These are phyloP conservation scores for Trochalopteron elliotii DNA, from an alignment of 2,113 vertebrate genomes.

Conservation along the genomic window DNA sequence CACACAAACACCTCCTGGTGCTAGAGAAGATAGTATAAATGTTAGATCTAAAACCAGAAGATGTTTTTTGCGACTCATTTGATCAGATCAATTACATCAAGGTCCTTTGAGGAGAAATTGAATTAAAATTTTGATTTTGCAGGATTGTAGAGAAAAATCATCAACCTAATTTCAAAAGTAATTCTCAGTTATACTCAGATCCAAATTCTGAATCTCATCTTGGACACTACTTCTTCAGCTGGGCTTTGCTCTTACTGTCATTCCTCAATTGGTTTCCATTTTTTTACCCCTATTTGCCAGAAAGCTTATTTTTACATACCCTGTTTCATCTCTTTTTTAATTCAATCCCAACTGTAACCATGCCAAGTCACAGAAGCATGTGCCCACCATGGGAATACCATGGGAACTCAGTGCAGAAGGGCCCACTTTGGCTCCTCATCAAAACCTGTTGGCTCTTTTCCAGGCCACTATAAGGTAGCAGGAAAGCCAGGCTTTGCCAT, in stretches of 20 bases:
- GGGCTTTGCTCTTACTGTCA: background rate
- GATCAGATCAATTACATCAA: background rate
- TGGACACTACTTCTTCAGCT: background rate
- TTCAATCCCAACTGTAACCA: background rate
- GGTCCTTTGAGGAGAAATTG: background rate
- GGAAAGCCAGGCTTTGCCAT: background rate
- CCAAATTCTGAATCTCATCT: background rate
- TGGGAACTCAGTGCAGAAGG: background rate
- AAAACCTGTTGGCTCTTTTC: background rate
- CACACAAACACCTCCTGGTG: background rate
- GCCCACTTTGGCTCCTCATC: background rate
- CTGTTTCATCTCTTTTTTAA: background rate
- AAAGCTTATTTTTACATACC: background rate
- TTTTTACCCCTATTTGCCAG: background rate
- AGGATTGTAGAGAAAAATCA: background rate
- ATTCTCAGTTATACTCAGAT: background rate
- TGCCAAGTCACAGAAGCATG: background rate
- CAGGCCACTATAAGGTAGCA: background rate
- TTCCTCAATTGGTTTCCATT: background rate
- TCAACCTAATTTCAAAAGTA: background rate
- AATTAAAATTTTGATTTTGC: background rate
- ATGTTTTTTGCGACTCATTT: background rate
- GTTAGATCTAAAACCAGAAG: background rate
- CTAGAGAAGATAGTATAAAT: background rate
- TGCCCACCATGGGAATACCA: background rate